phyloP scores from a whole-genome alignment of 2,113 vertebrate species.

The Hydropotes inermis region DNA sequence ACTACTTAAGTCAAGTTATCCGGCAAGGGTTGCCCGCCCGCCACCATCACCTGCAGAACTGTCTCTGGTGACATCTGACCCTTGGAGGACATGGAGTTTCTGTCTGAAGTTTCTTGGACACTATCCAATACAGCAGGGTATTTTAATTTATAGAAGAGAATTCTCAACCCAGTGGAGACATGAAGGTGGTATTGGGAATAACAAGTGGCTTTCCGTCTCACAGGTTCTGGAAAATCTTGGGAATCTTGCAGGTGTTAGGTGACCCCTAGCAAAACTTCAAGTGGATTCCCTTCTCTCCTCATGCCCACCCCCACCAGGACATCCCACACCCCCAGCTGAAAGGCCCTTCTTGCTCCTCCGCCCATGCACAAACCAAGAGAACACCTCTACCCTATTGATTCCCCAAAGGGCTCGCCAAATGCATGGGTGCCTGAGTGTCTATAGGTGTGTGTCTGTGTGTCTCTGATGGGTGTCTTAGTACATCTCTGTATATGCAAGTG shows the following conservation, averaged over 20 bases:
- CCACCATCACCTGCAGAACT: not conserved
- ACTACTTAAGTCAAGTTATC: not conserved
- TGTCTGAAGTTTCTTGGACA: not conserved
- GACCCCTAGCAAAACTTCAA: not conserved
- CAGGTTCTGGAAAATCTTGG: not conserved
- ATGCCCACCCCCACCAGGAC: not conserved
- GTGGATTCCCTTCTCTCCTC: not conserved
- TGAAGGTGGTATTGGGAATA: fast-evolving
- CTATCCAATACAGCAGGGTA: not conserved
- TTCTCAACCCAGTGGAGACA: too few species aligned
- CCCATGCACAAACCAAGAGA: not conserved
- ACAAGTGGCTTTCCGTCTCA: not conserved
- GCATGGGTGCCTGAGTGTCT: not conserved
- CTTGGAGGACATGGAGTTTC: not conserved
- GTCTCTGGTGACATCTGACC: not conserved
- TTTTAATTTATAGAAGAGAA: not conserved
- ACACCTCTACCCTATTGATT: not conserved
- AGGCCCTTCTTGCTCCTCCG: not conserved
- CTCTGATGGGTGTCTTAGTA: not conserved
- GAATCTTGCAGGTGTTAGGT: not conserved
- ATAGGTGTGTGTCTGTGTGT: not conserved
- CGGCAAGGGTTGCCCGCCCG: not conserved
- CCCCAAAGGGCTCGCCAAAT: not conserved
- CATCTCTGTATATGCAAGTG: too few species aligned
- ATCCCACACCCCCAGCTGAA: not conserved